phyloP scores from a whole-genome alignment of 1,140 invertebrate species.

The Venturia canescens region DNA sequence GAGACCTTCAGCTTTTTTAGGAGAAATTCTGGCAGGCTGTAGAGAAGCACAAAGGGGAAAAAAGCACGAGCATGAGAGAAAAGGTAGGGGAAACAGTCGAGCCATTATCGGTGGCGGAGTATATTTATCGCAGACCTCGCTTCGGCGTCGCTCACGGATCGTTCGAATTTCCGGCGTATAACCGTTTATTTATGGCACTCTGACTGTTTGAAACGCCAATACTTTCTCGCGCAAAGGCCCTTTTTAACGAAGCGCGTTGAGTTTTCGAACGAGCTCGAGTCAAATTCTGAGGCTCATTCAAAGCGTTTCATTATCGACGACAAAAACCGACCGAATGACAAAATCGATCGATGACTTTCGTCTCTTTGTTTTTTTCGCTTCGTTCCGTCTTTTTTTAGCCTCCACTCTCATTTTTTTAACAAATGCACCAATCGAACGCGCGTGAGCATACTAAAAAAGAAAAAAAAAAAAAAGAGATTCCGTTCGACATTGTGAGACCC shows the following conservation, averaged over 20 bases:
- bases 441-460: background rate
- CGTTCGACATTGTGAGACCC: conserved; percentile 17
- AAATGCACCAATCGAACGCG: background rate
- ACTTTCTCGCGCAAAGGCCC: background rate
- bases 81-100: conserved; percentile 37
- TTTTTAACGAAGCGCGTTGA: background rate
- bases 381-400: background rate
- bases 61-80: background rate
- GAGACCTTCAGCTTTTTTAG: background rate
- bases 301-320: background rate
- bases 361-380: background rate
- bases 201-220: conserved; percentile 48
- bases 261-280: background rate
- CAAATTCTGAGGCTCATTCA: conserved; percentile 4
- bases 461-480: conserved; percentile 14
- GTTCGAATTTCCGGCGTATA: conserved; percentile 64
- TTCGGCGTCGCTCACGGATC: conserved; percentile 48
- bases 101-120: conserved; percentile 60
- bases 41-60: conserved; percentile 2
- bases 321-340: background rate
- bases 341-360: conserved; percentile 6
- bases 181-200: conserved; percentile 70
- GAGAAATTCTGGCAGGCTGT: background rate
- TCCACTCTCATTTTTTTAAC: background rate
- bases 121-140: conserved; percentile 65